These are phyloP conservation scores for Crioceris asparagi DNA, from an alignment of 2,888 invertebrate genomes.

Conservation along the genomic window DNA sequence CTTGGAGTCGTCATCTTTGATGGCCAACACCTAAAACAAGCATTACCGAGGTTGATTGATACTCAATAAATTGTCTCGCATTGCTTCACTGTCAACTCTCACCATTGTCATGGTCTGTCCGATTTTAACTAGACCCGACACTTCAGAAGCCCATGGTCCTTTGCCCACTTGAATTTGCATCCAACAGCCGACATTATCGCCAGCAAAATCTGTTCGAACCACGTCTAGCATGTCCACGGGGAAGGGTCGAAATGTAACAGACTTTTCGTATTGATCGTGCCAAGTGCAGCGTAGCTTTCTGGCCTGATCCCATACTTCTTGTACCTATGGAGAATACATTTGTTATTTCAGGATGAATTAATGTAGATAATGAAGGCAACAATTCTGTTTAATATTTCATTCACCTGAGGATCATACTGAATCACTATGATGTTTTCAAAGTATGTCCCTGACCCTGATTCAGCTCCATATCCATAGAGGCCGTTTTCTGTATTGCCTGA, in stretches of 20 bases:
- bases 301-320: constrained; percentile 94
- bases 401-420: constrained; percentile 73
- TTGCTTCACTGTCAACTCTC: no score
- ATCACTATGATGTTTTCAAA: constrained; percentile 91
- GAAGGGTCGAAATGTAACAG: constrained; percentile 88
- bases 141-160: constrained; percentile 89
- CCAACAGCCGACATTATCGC: constrained; percentile 94
- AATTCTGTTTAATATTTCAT: not conserved
- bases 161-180: constrained; percentile 95
- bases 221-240: constrained; percentile 93
- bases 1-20: constrained; percentile 89
- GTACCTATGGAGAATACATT: constrained; percentile 63
- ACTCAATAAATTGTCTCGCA: no score
- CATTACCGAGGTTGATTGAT: no score
- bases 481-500: constrained; percentile 87
- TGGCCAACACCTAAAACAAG: no score
- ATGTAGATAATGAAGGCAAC: not conserved
- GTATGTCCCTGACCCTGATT: constrained; percentile 82
- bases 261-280: constrained; percentile 93
- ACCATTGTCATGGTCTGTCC: constrained; percentile 97
- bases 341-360: not conserved
- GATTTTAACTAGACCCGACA: constrained; percentile 86
- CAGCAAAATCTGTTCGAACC: constrained; percentile 88
- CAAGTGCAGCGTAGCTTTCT: constrained; percentile 85
- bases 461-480: constrained; percentile 76